phyloP scores from a whole-genome alignment of 2,888 invertebrate genomes.

The Patella caerulea region DNA sequence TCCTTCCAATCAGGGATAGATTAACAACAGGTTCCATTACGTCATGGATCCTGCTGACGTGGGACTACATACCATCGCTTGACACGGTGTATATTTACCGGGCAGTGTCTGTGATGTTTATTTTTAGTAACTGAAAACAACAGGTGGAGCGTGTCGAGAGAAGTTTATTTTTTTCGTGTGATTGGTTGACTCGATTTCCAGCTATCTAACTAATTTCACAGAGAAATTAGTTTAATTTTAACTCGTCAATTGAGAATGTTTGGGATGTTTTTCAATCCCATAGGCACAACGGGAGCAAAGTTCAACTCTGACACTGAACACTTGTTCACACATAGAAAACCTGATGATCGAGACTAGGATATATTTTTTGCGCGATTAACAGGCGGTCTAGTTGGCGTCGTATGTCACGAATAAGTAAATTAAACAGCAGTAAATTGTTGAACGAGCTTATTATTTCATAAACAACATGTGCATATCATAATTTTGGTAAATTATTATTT shows the following conservation, averaged over 20 bases:
- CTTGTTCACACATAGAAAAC: not conserved
- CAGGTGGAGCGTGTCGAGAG: slow-evolving; percentile 3
- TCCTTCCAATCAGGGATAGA: not conserved
- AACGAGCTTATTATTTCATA: too few species aligned
- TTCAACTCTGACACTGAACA: slow-evolving; percentile 10
- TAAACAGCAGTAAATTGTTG: too few species aligned
- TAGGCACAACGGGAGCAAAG: not conserved
- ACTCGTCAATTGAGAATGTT: not conserved
- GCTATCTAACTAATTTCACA: not conserved
- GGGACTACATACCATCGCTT: not conserved
- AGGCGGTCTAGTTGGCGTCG: too few species aligned
- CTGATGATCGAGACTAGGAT: too few species aligned
- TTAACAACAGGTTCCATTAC: slow-evolving; percentile 9
- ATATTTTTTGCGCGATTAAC: too few species aligned
- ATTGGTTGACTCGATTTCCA: not conserved
- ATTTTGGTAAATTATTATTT: too few species aligned
- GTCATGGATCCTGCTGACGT: not conserved
- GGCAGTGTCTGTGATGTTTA: slow-evolving; percentile 1
- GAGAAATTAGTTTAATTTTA: slow-evolving; percentile 6
- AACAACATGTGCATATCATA: too few species aligned
- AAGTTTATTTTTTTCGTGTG: not conserved
- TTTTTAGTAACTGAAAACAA: slow-evolving; percentile 5
- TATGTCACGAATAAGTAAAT: too few species aligned
- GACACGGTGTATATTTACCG: slow-evolving; percentile 5
- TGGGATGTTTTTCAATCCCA: not conserved